Base-by-base conservation (phyloP, 2,888 invertebrate genomes). In the Gari tellinella region DNA sequence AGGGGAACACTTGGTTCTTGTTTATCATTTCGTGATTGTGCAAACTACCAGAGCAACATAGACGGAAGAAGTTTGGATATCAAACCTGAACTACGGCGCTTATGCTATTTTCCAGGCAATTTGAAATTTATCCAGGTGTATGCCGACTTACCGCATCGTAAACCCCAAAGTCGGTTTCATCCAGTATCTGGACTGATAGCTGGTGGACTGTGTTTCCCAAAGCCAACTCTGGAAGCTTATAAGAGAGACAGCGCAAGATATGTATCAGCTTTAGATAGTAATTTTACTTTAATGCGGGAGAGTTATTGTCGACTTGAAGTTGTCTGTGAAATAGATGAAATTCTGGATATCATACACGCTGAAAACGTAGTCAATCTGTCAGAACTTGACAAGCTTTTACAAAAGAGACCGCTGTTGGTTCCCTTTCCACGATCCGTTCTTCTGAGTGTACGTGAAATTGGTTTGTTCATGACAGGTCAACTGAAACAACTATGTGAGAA, bases 121-220 rank as follows among this genome's bases (percentile, higher is more conserved):
- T 14, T 75, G 8, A 51, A 46, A 43, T 75, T 75, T 53, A 60
- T 75, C n/a, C 70, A 75, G 51, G 21, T 75, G 21, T 75, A 75
- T 66, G 70, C 62, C 23, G 70, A 75, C 58, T 21, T 55, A 40
- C 53, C 75, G 23, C 73, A 75, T 55, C 55, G 41, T 25, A 57
- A 25, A 51, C 75, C 66, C 26, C 21, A 31, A 45, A 46, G 48
- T 21, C 56, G 75, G 49, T 75, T 53, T 45, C 62, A 70, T 66
- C 66, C 69, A 38, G 63, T 75, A n/a, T 75, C 70, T 12, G 69
- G 66, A n/a, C 49, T 46, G 25, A 66, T 75, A 61, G 58, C 25
- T 17, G 57, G 46, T 31, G 66, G 75, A 19, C 52, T 52, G 45
- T 51, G 51, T 40, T 49, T 67, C 21, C 58, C 52, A 37, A 26